Percentiles rank a stretch among this genome's conserved stretches.
These are phyloP conservation scores for Caretta caretta DNA, from an alignment of 2,113 vertebrate genomes.

Conservation along the genomic window DNA sequence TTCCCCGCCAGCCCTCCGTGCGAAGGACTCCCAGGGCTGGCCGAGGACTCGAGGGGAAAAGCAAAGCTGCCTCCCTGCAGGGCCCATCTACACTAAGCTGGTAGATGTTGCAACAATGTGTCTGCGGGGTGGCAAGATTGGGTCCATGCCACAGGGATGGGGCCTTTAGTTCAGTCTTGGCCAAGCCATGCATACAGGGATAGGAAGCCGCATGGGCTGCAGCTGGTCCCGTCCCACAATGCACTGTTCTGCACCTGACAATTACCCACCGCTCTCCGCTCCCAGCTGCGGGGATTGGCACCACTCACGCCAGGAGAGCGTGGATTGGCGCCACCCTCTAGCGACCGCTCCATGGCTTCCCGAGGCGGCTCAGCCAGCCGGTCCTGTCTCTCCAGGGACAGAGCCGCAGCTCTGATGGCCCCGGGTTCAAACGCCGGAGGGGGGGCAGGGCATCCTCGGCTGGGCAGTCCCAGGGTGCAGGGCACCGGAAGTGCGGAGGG, in stretches of 20 bases:
- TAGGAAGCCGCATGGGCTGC: not conserved
- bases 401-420: not conserved
- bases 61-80: constrained; percentile 21
- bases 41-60: constrained; percentile 41
- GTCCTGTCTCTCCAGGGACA: not conserved
- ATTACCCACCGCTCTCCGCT: not conserved
- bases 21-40: not conserved
- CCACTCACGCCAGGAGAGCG: not conserved
- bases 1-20: not conserved
- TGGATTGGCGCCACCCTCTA: not conserved
- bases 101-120: not conserved
- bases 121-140: not conserved
- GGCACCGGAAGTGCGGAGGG: not conserved
- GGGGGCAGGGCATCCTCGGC: too few relatives aligned
- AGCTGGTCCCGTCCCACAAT: not conserved
- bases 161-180: not conserved
- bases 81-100: not conserved
- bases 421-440: not conserved
- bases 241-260: not conserved
- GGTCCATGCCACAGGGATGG: not conserved
- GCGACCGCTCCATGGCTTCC: not conserved
- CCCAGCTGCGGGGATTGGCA: constrained; percentile 10
- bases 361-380: not conserved
- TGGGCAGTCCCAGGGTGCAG: not conserved
- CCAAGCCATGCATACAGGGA: not conserved